These are phyloP conservation scores for Nematolebias whitei DNA, from an alignment of 2,113 vertebrate genomes.

Conservation along the genomic window DNA sequence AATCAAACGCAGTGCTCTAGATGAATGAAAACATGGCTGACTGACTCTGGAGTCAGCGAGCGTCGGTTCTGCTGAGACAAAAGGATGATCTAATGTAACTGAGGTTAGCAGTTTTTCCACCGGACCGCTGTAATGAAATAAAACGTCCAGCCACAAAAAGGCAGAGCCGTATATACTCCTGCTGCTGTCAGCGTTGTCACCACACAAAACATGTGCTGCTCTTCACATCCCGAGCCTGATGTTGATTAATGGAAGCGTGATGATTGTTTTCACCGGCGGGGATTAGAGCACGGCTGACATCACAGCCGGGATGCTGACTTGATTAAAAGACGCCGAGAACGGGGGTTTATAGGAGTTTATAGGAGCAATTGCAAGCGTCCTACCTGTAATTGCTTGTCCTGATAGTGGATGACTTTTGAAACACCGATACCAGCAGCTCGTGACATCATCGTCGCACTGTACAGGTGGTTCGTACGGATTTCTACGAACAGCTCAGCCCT, in stretches of 20 bases:
- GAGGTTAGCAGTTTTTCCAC: constrained; percentile 45
- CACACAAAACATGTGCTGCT: constrained; percentile 19
- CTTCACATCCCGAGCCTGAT: constrained; percentile 9
- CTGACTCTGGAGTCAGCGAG: constrained; percentile 16
- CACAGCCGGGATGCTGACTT: too few species aligned
- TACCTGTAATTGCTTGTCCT: neutral
- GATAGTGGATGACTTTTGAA: neutral
- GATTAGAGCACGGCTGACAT: neutral
- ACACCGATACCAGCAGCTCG: neutral
- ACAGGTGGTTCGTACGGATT: constrained; percentile 20
- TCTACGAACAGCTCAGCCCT: constrained; percentile 12
- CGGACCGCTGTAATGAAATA: constrained; percentile 44
- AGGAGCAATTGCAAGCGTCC: neutral
- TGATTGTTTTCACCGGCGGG: constrained; percentile 10
- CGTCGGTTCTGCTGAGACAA: constrained; percentile 27
- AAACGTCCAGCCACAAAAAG: constrained; percentile 14
- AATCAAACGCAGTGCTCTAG: constrained; percentile 7
- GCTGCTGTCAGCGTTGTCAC: constrained; percentile 49
- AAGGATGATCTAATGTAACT: constrained; percentile 30
- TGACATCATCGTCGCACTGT: neutral
- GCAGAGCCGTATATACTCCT: constrained; percentile 31
- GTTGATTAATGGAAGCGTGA: constrained; percentile 24
- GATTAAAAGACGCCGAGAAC: too few species aligned
- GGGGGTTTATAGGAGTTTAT: neutral
- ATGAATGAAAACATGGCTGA: constrained; percentile 4